These are phyloP conservation scores for Mantis religiosa DNA, from an alignment of 2,888 invertebrate species.

Conservation along the genomic window DNA sequence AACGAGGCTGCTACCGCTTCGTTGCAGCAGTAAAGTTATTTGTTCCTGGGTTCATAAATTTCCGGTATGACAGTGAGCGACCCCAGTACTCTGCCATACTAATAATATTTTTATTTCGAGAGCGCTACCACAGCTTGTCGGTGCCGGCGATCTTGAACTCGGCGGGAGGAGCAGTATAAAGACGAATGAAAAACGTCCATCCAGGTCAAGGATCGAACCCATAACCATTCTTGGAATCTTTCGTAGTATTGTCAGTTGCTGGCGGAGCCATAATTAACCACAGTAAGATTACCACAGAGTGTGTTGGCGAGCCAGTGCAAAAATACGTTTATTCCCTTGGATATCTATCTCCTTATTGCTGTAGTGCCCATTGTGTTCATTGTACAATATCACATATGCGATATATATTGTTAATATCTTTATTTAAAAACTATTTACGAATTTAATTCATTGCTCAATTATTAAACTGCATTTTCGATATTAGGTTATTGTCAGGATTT, in stretches of 20 bases:
- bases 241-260: neutral
- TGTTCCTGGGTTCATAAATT: neutral
- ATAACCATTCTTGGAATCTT: neutral
- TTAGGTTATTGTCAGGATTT: too few relatives aligned
- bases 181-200: neutral
- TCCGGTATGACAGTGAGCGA: neutral
- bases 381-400: too few relatives aligned
- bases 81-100: neutral
- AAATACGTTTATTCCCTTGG: neutral
- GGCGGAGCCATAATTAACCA: neutral
- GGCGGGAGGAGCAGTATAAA: neutral
- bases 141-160: neutral
- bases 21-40: neutral
- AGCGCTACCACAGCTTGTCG: neutral
- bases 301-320: neutral
- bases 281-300: too few relatives aligned
- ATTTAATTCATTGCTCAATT: too few relatives aligned
- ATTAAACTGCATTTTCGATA: too few relatives aligned
- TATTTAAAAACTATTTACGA: neutral
- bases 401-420: neutral
- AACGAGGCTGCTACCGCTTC: neutral
- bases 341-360: neutral
- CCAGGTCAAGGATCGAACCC: neutral
- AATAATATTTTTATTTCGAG: neutral
- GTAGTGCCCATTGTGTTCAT: too few relatives aligned